A percentile compares a stretch with the other conserved stretches of the same genome.
These are phyloP conservation scores for Enteromius viviparus DNA, from an alignment of 2,797 vertebrate genomes.

Conservation along the genomic window DNA sequence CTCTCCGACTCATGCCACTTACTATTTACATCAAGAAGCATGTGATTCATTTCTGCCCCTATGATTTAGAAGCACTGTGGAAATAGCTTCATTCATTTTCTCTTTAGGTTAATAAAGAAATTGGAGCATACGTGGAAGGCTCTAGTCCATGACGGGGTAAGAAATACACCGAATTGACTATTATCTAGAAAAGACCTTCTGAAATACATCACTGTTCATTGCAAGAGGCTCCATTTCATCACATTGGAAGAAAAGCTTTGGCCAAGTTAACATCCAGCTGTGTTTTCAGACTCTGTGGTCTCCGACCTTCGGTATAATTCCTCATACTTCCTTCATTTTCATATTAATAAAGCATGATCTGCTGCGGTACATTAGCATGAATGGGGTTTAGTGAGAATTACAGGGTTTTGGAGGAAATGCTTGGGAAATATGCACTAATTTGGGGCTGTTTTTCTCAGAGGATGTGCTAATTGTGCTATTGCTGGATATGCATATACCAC, in stretches of 20 bases:
- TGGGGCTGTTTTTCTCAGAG: background rate
- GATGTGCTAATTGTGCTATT: slow-evolving; percentile 14
- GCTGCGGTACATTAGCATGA: background rate
- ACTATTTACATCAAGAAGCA: background rate
- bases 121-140: slow-evolving; percentile 99
- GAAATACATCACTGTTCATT: background rate
- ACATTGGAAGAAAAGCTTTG: background rate
- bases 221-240: background rate
- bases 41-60: background rate
- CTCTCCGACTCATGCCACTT: background rate
- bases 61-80: background rate
- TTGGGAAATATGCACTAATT: background rate
- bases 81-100: slow-evolving; percentile 38
- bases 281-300: slow-evolving; percentile 33
- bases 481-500: background rate
- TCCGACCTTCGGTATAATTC: slow-evolving; percentile 27
- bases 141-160: slow-evolving; percentile 95
- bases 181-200: background rate
- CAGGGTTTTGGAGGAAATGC: background rate
- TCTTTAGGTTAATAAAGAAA: slow-evolving; percentile 94
- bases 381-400: slow-evolving; percentile 19
- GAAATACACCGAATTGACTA: slow-evolving; percentile 52
- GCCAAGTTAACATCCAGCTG: slow-evolving; percentile 34
- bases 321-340: slow-evolving; percentile 43
- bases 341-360: slow-evolving; percentile 47